Base-by-base conservation (phyloP, 1,140 invertebrate species). In the Leptestheria dahalacensis region DNA sequence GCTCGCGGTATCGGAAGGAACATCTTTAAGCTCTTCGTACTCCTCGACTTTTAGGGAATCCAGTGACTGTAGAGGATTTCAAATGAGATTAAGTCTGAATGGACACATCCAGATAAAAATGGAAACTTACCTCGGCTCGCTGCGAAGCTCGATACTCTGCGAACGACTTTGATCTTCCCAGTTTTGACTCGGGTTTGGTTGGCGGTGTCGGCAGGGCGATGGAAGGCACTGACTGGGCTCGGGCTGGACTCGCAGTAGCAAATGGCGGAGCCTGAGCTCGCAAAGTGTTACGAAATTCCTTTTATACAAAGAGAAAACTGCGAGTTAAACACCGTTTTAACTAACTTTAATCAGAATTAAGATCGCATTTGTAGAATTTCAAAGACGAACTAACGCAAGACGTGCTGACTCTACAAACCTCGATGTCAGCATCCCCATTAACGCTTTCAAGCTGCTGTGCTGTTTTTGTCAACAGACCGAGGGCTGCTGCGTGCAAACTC, bases 11-110 rank as follows among this genome's bases (percentile, higher is more conserved):
- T n/a, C n/a, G n/a, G n/a, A n/a, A n/a, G n/a, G n/a, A 11, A 26
- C 51, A 21, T 52, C 29, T 28, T 52, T 28, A 18, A 60, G 26
- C 28, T 60, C 58, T 60, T 60, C 58, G 26, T 60, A 60, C 25
- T 60, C 58, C 18, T 60, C 58, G 2, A 60, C 58, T 33, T 60
- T 60, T 2, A 60, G 23, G 12, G 58, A 60, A 46, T 60, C 58
- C 33, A 52, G 26, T 4, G 58, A 60, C 51, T 55, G 20, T n/a
- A n/a, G n/a, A n/a, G n/a, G n/a, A n/a, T n/a, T n/a, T n/a, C n/a
- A n/a, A n/a, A n/a, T n/a, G n/a, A n/a, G n/a, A n/a, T n/a, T n/a
- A 51, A 21, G 20, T 23, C 9, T 11, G 23, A 25, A 21, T 47
- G 11, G 26, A 51, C 49, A 51, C 12, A 12, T 18, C 20, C 23